phyloP scores from a whole-genome alignment of 2,888 invertebrate genomes.

The Watsonalla cultraria region DNA sequence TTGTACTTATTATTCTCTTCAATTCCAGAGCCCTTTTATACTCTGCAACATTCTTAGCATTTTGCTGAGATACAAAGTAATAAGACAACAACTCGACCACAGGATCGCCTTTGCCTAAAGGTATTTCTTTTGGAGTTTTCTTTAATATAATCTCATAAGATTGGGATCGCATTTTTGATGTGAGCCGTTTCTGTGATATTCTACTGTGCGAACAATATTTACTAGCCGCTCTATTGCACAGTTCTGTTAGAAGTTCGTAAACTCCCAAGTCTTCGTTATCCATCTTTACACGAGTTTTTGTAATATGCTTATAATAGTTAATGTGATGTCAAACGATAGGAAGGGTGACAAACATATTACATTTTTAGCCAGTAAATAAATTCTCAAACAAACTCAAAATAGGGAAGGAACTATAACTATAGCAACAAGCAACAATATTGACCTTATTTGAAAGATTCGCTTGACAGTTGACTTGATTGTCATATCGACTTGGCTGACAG shows the following conservation, averaged over 20 bases:
- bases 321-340: no score
- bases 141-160: constrained; percentile 66
- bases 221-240: constrained; percentile 56
- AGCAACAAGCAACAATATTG: no score
- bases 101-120: constrained; percentile 42
- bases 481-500: no score
- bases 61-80: constrained; percentile 50
- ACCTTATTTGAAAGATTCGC: no score
- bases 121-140: constrained; percentile 42
- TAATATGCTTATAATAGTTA: no score
- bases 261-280: constrained; percentile 46
- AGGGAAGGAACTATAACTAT: no score
- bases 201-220: constrained; percentile 46
- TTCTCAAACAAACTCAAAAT: no score
- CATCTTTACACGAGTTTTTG: neutral
- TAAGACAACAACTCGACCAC: constrained; percentile 54
- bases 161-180: constrained; percentile 56
- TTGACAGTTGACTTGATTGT: no score
- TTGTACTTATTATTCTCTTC: constrained; percentile 45
- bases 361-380: no score
- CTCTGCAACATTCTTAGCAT: constrained; percentile 58
- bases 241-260: constrained; percentile 54
- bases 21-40: constrained; percentile 52
- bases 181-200: constrained; percentile 46
- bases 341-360: no score